Evolutionary conservation across 2,888 invertebrate genomes (phyloP), one percentile per base, ranked within the genome.

Genomic region (Ethmia dodecea): DNA sequence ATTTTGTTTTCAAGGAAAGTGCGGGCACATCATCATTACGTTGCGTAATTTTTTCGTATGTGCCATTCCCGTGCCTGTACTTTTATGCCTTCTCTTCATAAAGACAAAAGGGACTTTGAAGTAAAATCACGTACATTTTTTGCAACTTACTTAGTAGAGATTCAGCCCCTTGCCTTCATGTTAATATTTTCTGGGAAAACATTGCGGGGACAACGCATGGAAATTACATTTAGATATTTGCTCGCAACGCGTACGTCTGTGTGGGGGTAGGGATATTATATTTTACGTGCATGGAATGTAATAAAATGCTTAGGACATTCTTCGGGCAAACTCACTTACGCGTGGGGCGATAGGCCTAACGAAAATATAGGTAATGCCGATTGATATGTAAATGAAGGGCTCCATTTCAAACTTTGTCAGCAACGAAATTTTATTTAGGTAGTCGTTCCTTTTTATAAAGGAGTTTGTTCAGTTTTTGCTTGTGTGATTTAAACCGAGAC

Each of bases 111-210:
- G 76, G 78, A 84, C 84, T 86, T 86, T 84, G 86, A 84, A 86
- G 84, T 86, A 78, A 86, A 86, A 86, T 86, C 86, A 86, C 86
- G 86, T 86, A 86, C 81, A 84, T 86, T 86, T 86, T 86, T 86
- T 86, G 84, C 84, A 86, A 86, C 84, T 86, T 86, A 86, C 86
- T 86, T 84, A 86, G 77, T 77, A 83, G 75, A 83, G 81, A 81
- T 77, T 80, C 81, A 80, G 83, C 77, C 84, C 80, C 83, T 79
- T 80, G 74, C 77, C 76, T 78, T 77, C 70, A 83, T 84, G 86
- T 86, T 84, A 84, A 86, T 86, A 84, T 86, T 84, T 84, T 84
- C 75, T 78, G 79, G 80, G 75, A 79, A 86, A 83, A 86, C 84
- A 84, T 83, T 81, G 84, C 77, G 80, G 81, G 81, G 84, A 84